Conservation (phyloP, 2,797 vertebrate genomes). For the Lepus oiostolus region DNA sequence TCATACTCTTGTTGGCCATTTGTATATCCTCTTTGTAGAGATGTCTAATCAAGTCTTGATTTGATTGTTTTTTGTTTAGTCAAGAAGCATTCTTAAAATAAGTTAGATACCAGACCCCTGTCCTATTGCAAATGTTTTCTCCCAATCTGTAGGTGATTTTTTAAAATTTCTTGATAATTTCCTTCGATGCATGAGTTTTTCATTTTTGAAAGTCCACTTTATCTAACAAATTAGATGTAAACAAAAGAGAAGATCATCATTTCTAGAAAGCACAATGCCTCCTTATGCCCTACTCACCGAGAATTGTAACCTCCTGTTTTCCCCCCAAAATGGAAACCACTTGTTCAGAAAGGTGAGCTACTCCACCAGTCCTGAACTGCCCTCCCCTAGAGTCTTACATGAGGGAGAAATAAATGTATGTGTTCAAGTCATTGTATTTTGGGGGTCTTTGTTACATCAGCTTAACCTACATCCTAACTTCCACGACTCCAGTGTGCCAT, state of each 20-base stretch:
- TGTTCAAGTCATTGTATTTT: slow-evolving; percentile 1
- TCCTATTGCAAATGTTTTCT: neutral
- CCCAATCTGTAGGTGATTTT: neutral
- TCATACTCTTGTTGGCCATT: too few relatives aligned
- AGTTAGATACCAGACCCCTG: neutral
- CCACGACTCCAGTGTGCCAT: neutral
- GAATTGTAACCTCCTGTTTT: neutral
- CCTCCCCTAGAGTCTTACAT: neutral
- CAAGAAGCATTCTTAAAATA: neutral
- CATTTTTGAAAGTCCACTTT: slow-evolving; percentile 34
- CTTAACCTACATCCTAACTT: slow-evolving; percentile 7
- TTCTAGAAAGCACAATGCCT: neutral
- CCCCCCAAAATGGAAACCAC: neutral
- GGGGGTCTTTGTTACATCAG: neutral
- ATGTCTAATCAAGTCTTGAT: neutral
- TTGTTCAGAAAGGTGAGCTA: neutral
- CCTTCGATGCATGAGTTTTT: neutral
- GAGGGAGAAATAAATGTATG: neutral
- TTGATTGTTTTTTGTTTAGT: neutral
- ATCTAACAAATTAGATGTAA: neutral
- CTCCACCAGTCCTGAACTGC: neutral
- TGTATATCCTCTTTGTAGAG: too few relatives aligned
- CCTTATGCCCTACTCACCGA: neutral
- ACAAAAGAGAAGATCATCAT: neutral
- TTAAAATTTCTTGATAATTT: neutral